Conservation (phyloP, 2,797 vertebrate genomes). For the Labeo calbasu region DNA sequence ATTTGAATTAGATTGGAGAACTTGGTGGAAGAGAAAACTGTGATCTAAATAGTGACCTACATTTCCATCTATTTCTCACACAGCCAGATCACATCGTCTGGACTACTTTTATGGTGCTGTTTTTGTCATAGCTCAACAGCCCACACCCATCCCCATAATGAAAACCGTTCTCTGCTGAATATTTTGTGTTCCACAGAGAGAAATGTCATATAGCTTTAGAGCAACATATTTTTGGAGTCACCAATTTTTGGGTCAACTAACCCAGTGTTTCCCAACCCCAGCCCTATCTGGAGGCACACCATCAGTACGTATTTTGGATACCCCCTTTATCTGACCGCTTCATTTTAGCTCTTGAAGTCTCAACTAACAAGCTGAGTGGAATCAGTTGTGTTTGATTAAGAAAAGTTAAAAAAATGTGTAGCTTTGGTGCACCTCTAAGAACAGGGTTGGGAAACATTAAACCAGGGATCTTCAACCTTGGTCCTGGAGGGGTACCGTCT, state of each 20-base stretch:
- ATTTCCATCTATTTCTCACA: background rate
- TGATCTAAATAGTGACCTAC: constrained; percentile 8
- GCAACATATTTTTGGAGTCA: no score
- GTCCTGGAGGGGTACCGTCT: no score
- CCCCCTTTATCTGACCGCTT: background rate
- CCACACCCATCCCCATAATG: background rate
- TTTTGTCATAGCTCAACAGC: background rate
- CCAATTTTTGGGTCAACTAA: background rate
- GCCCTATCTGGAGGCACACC: background rate
- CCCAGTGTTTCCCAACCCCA: background rate
- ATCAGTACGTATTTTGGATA: background rate
- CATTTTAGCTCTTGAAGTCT: no score
- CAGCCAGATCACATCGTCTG: background rate
- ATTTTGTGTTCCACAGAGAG: background rate
- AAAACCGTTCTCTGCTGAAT: background rate
- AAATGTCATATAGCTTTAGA: background rate
- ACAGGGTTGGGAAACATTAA: no score
- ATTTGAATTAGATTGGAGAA: background rate
- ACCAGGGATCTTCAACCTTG: no score
- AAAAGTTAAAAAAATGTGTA: no score
- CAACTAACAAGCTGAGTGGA: no score
- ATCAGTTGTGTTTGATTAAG: no score
- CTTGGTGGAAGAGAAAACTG: background rate
- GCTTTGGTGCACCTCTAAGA: no score
- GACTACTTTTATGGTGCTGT: constrained; percentile 19